Conservation (phyloP, 2,113 vertebrate genomes). For the Odontesthes bonariensis region DNA sequence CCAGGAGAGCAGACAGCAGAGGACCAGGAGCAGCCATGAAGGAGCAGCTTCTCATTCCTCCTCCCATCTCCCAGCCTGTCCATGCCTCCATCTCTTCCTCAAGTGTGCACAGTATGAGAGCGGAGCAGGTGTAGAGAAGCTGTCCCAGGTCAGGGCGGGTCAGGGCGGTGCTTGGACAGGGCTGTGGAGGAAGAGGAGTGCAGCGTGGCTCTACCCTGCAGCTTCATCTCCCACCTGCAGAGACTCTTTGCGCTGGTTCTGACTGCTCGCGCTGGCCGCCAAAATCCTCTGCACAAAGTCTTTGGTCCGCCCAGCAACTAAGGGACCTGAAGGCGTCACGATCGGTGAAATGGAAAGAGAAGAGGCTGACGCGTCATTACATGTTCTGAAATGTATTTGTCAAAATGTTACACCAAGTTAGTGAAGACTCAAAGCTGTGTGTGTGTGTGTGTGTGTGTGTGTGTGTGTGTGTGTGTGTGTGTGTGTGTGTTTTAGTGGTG, state of each 20-base stretch:
- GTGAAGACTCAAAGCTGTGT: not conserved
- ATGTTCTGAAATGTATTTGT: no score
- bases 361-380: not conserved
- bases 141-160: slow-evolving; percentile 3
- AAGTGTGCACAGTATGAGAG: not conserved
- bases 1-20: slow-evolving; percentile 33
- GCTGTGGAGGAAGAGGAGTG: not conserved
- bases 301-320: slow-evolving; percentile 83
- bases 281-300: slow-evolving; percentile 83
- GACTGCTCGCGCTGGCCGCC: slow-evolving; percentile 69
- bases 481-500: no score
- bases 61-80: slow-evolving; percentile 1
- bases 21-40: slow-evolving; percentile 37
- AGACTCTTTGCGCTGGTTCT: slow-evolving; percentile 53
- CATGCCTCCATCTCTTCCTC: slow-evolving; percentile 13
- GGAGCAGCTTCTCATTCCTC: slow-evolving; percentile 32
- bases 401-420: no score
- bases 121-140: slow-evolving; percentile 1
- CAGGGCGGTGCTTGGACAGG: slow-evolving; percentile 12
- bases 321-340: slow-evolving; percentile 65
- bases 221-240: slow-evolving; percentile 36
- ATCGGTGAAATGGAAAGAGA: slow-evolving; percentile 2
- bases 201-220: slow-evolving; percentile 37
- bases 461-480: no score
- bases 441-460: not conserved